Evolutionary conservation across 2,113 vertebrate genomes (phyloP).

Genomic region (Himantopus leucocephalus): DNA sequence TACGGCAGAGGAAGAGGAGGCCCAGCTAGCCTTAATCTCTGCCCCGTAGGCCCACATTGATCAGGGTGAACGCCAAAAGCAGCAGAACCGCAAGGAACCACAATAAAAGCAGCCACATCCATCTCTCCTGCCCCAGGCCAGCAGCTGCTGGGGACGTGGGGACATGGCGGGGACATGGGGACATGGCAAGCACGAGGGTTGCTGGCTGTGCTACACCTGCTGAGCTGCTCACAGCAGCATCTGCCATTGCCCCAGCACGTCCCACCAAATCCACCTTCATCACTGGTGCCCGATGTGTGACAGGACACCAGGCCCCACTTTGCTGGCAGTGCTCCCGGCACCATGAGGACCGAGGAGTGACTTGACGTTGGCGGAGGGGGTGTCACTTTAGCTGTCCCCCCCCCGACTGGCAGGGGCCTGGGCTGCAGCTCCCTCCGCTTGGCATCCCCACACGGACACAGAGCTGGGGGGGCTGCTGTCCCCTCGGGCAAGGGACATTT

Average conservation of each 20-base stretch:
- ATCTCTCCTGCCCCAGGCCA: neutral
- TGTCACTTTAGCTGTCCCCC: neutral
- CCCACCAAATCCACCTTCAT: neutral
- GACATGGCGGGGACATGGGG: neutral
- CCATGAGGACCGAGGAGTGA: neutral
- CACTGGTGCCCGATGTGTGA: neutral
- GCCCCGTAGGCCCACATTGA: rapidly evolving
- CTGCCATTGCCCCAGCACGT: neutral
- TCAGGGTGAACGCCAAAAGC: neutral
- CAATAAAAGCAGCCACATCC: neutral
- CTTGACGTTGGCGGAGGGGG: neutral
- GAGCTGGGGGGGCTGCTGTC: neutral
- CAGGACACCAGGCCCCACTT: rapidly evolving
- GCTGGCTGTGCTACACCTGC: neutral
- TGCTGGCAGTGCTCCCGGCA: neutral
- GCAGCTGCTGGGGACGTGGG: neutral
- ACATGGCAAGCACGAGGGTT: neutral
- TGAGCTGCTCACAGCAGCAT: neutral
- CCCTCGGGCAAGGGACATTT: neutral
- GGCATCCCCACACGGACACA: no score
- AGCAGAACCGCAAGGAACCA: neutral
- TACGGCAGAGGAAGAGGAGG: neutral
- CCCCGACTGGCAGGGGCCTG: neutral
- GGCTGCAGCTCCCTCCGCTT: neutral
- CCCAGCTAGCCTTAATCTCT: neutral